Evolutionary conservation across 2,113 vertebrate genomes (phyloP), one percentile per base, ranked within the genome.

Genomic region (Chionodraco myersi): DNA sequence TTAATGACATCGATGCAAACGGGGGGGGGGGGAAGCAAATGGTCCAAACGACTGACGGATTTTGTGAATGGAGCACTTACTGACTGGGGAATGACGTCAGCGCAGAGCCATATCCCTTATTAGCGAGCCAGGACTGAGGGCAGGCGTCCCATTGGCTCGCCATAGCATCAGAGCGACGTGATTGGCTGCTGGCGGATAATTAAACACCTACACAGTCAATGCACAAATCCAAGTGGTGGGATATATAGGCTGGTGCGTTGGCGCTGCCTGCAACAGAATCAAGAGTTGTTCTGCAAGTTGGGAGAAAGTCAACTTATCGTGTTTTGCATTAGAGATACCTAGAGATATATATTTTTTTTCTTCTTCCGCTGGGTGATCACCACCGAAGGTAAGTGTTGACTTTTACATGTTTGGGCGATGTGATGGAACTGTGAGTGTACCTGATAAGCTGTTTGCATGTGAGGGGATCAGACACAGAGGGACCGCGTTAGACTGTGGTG

Each of bases 1-100:
- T 92, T 88, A 91, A 93, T 94, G 94, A 95, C 91, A 93, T 94
- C 91, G 92, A 94, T 93, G 94, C 92, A 93, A 95, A 95, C 90
- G 77, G 78, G 76, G 36, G 82, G 69, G 78, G 76, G 36, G 82
- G 69, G 81, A 72, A 64, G 82, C 80, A 90, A 93, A 88, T 72
- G 85, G 79, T 90, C 83, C 84, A 93, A 90, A 90, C 92, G 93
- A 93, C 93, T 87, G 88, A 83, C 84, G 88, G 79, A 80, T 94
- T 96, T 96, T 96, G 95, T 96, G 95, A 96, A 96, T 96, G 95
- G 95, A 94, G 94, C 93, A 90, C 92, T 95, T 93, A 73, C 86
- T 92, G 93, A 94, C 90, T 88, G 84, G 64, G 85, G 49, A 91
- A 90, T 95, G 94, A 96, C 95, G 94, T 96, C 93, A 96, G 86